Percentiles rank a stretch among this genome's conserved stretches.
phyloP scores from a whole-genome alignment of 2,888 invertebrate genomes.

The Macaria notata region DNA sequence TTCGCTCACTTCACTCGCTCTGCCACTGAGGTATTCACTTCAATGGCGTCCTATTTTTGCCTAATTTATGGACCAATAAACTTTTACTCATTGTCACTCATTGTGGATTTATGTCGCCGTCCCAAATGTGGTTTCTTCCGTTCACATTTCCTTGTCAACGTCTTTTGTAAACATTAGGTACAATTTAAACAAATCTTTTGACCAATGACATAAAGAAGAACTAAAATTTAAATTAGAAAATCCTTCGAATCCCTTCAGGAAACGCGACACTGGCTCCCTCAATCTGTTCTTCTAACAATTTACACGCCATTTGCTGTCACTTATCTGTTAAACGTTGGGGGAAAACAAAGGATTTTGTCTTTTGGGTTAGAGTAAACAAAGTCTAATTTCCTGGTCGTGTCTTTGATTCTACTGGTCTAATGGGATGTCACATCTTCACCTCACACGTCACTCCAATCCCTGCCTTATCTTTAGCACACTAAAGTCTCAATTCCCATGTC shows the following conservation, averaged over 20 bases:
- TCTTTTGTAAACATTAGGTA: slow-evolving; percentile 56
- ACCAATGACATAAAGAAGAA: too few relatives aligned
- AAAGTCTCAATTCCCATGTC: slow-evolving; percentile 37
- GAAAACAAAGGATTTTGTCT: slow-evolving; percentile 73
- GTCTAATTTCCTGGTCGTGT: slow-evolving; percentile 74
- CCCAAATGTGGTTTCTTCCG: slow-evolving; percentile 79
- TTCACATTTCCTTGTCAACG: slow-evolving; percentile 78
- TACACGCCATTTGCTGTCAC: slow-evolving; percentile 59
- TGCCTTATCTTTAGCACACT: slow-evolving; percentile 30
- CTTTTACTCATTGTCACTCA: slow-evolving; percentile 77
- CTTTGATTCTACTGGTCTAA: slow-evolving; percentile 42
- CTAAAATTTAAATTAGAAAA: too few relatives aligned
- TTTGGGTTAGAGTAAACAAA: slow-evolving; percentile 71
- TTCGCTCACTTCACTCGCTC: too few relatives aligned
- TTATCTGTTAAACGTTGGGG: slow-evolving; percentile 61
- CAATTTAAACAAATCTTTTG: too few relatives aligned
- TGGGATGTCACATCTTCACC: slow-evolving; percentile 26
- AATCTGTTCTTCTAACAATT: slow-evolving; percentile 19
- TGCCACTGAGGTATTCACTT: slow-evolving; percentile 47
- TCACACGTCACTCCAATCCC: slow-evolving; percentile 10
- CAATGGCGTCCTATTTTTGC: slow-evolving; percentile 72
- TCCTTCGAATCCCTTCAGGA: too few relatives aligned
- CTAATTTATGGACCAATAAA: slow-evolving; percentile 78
- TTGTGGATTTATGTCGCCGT: slow-evolving; percentile 71
- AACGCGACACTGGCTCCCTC: too few relatives aligned